Percentiles rank a stretch among this genome's conserved stretches.
Evolutionary conservation across 2,797 vertebrate species (phyloP).

Genomic region (Cyprinella venusta): DNA sequence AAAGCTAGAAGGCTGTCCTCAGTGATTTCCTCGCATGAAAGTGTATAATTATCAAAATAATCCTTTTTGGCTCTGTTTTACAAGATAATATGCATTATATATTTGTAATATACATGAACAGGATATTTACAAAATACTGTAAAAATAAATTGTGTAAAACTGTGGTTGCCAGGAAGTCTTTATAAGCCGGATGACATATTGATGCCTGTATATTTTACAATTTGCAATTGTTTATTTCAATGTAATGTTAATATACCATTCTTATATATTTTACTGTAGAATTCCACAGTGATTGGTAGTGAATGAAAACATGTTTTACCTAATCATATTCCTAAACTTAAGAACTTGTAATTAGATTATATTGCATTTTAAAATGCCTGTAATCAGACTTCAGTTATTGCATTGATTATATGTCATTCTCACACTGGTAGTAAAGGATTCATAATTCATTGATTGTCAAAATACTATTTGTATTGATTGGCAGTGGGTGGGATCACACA

Average conservation of each 20-base stretch:
- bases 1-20: constrained; percentile 52
- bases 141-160: background rate
- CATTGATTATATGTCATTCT: no score
- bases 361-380: no score
- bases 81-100: background rate
- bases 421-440: no score
- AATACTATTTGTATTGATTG: no score
- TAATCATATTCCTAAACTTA: background rate
- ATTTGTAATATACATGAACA: background rate
- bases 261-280: background rate
- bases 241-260: background rate
- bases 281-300: background rate
- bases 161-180: background rate
- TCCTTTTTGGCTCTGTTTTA: background rate
- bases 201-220: background rate
- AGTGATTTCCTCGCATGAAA: constrained; percentile 18
- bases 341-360: background rate
- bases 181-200: background rate
- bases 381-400: no score
- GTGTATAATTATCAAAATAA: background rate
- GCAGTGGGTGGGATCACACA: no score
- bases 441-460: no score
- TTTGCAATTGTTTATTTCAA: background rate
- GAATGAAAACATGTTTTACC: background rate
- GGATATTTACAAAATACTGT: background rate